phyloP scores from a whole-genome alignment of 2,888 invertebrate species.

The Belgica antarctica region DNA sequence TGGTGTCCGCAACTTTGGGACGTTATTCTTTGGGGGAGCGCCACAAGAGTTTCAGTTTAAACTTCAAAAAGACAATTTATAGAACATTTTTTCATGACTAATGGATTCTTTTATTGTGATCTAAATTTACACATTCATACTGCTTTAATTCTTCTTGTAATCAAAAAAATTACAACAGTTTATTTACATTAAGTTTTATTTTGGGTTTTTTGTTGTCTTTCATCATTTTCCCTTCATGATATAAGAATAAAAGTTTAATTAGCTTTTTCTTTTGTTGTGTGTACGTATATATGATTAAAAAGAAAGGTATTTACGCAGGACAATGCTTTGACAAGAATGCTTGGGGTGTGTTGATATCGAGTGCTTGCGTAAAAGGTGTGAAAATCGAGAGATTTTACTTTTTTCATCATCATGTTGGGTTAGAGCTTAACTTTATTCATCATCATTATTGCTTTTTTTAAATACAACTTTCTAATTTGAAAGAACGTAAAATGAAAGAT shows the following conservation, averaged over 20 bases:
- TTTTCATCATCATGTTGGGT: not conserved
- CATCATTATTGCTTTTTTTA: constrained; percentile 28
- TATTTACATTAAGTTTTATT: constrained; percentile 28
- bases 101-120: constrained; percentile 21
- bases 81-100: not conserved
- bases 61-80: not conserved
- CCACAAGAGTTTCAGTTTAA: not conserved
- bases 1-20: not conserved
- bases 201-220: constrained; percentile 23
- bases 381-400: constrained; percentile 2
- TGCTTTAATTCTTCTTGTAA: constrained; percentile 26
- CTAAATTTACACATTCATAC: constrained; percentile 37
- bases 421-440: constrained; percentile 22
- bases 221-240: not conserved
- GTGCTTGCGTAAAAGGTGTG: constrained; percentile 35
- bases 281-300: constrained; percentile 33
- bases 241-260: constrained; percentile 37
- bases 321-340: constrained; percentile 1
- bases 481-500: not conserved
- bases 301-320: not conserved
- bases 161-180: constrained; percentile 38
- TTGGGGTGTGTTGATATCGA: constrained; percentile 18
- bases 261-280: constrained; percentile 6
- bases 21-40: not conserved
- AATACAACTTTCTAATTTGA: constrained; percentile 18